Evolutionary conservation across 2,797 vertebrate genomes (phyloP).

Genomic region (Loris lydekkerianus): DNA sequence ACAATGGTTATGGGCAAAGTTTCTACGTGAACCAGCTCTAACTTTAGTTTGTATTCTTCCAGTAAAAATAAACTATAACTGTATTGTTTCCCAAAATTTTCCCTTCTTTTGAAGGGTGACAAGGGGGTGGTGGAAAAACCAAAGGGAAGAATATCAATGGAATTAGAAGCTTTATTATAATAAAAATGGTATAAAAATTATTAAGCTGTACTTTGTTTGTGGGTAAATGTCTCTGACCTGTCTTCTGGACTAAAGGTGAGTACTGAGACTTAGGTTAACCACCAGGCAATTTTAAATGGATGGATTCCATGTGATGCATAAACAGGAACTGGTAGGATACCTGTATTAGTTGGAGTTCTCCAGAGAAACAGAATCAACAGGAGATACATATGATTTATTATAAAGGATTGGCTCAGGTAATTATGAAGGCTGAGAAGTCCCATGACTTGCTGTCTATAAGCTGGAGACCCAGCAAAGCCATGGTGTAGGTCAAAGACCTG

Average conservation of each 20-base stretch:
- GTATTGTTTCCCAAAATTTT: background rate
- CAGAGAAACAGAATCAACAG: background rate
- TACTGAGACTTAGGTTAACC: background rate
- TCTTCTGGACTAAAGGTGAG: background rate
- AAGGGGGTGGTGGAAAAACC: background rate
- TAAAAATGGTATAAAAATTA: background rate
- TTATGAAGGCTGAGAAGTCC: background rate
- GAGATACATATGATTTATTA: background rate
- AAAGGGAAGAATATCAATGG: slow-evolving; percentile 4
- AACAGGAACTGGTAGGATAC: background rate
- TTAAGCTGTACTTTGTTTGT: background rate
- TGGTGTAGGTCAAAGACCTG: background rate
- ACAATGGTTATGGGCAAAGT: background rate
- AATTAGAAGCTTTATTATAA: background rate
- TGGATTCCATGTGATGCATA: background rate
- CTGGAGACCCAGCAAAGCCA: background rate
- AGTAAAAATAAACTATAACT: background rate
- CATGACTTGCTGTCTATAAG: background rate
- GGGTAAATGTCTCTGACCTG: background rate
- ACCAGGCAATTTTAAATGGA: background rate
- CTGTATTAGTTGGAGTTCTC: background rate
- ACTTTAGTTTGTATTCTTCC: background rate
- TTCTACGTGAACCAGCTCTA: slow-evolving; percentile 4
- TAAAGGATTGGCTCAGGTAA: background rate
- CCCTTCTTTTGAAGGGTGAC: background rate